Percentiles rank a stretch among this genome's conserved stretches.
Conservation (phyloP, 53 echinoderm and acorn worm species). For the Temnopleurus reevesii region DNA sequence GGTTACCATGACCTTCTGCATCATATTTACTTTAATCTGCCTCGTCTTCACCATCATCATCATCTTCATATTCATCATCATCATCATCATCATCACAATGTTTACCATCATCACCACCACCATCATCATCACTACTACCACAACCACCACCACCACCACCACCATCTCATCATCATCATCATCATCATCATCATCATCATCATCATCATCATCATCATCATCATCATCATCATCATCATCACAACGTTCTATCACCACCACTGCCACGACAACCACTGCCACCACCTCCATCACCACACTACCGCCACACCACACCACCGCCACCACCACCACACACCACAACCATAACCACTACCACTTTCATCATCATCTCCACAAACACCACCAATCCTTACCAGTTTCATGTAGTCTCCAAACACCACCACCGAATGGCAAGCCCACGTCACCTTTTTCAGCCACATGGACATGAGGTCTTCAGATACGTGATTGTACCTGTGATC, state of each 20-base stretch:
- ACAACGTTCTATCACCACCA: neutral
- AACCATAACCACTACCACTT: no score
- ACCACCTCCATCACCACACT: neutral
- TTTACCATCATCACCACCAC: neutral
- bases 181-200: neutral
- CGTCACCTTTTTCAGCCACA: constrained; percentile 2
- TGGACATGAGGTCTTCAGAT: neutral
- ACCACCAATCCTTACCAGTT: neutral
- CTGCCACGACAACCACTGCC: neutral
- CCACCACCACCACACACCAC: neutral
- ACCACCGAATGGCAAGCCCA: neutral
- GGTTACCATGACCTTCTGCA: no score
- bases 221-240: no score
- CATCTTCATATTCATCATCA: neutral
- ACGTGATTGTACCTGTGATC: neutral
- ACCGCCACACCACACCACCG: neutral
- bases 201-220: neutral
- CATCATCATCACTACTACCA: neutral
- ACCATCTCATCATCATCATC: no score
- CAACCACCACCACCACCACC: neutral
- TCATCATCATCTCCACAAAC: no score
- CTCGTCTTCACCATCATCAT: neutral
- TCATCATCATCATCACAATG: neutral
- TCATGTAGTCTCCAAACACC: neutral
- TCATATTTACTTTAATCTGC: neutral